Evolutionary conservation across 30 jellyfish, hydroid and myxozoan genomes (phyloP), one percentile per base, ranked within the genome.

Genomic region (Pelagia noctiluca): DNA sequence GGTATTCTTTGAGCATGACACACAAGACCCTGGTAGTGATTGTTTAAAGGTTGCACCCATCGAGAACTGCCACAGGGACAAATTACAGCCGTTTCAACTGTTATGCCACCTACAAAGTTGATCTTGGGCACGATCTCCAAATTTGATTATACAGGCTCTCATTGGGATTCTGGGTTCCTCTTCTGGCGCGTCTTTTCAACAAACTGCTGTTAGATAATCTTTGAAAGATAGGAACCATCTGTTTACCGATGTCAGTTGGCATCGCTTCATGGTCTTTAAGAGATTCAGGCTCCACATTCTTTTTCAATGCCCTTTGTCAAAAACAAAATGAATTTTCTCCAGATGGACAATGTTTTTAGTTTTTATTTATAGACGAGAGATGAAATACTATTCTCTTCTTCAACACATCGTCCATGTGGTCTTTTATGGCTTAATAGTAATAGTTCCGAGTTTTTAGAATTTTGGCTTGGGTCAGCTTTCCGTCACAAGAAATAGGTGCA

Each of bases 101-200:
- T 63, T 69, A 29, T 80, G 28, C 82, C 25, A 3, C 90, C 76
- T 36, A 38, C 90, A 65, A 35, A 80, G 63, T 60, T 65, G 23
- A 66, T 23, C 63, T 76, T 26, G 90, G 82, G 49, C 84, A 80
- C 33, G 36, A n/a, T 25, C 61, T 80, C 83, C 90, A 80, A 47
- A 80, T 65, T 29, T 61, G 3, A 26, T 63, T 80, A 36, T 80
- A 83, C 8, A 80, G 47, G 42, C 83, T 50, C 61, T 80, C 84
- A 63, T 61, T 80, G 21, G 90, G 32, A 48, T 80, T 80, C 35
- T 80, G 90, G 11, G 90, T 82, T 37, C 49, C 67, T 24, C 24
- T 82, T 30, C 92, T 66, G 34, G 64, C 3, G 33, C 66, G 47
- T 24, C 82, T 33, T 63, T 79, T 63, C 73, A 79, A 50, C 26